phyloP scores from a whole-genome alignment of 2,888 invertebrate genomes.

The Lithophane leautieri region DNA sequence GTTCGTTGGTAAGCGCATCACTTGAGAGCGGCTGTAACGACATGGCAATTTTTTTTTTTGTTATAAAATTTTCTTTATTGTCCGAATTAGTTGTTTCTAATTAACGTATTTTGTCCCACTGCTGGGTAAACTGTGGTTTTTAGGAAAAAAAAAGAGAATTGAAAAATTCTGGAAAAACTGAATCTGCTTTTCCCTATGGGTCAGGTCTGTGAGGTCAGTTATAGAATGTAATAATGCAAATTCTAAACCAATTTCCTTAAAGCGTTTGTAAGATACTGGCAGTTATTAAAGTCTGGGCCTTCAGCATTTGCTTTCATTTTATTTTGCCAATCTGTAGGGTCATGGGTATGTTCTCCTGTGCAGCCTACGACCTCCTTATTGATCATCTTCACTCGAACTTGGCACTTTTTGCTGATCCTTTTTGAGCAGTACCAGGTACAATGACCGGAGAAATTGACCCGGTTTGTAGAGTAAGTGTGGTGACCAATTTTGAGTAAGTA shows the following conservation, averaged over 20 bases:
- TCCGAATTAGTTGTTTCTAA: too few species aligned
- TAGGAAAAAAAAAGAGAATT: too few species aligned
- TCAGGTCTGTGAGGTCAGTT: too few species aligned
- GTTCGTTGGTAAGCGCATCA: too few species aligned
- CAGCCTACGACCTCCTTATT: slow-evolving; percentile 61
- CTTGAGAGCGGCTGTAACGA: too few species aligned
- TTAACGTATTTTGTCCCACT: too few species aligned
- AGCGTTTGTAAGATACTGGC: not conserved
- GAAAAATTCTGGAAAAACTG: too few species aligned
- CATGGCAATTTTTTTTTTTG: too few species aligned
- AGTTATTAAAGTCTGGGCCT: not conserved
- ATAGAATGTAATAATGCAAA: not conserved
- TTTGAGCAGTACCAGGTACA: slow-evolving; percentile 82
- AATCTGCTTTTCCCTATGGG: too few species aligned
- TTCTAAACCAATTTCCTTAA: slow-evolving; percentile 13
- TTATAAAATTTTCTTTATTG: too few species aligned
- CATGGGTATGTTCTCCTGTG: slow-evolving; percentile 68
- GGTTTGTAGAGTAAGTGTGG: slow-evolving; percentile 75
- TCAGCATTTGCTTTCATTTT: not conserved
- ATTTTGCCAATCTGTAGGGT: slow-evolving; percentile 18
- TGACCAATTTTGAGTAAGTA: slow-evolving; percentile 68
- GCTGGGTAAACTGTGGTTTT: too few species aligned
- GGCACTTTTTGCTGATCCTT: slow-evolving; percentile 75
- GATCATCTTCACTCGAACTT: slow-evolving; percentile 73
- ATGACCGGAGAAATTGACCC: slow-evolving; percentile 64